Base-by-base conservation (phyloP, 1,140 invertebrate genomes). In the Dufourea novaeangliae region DNA sequence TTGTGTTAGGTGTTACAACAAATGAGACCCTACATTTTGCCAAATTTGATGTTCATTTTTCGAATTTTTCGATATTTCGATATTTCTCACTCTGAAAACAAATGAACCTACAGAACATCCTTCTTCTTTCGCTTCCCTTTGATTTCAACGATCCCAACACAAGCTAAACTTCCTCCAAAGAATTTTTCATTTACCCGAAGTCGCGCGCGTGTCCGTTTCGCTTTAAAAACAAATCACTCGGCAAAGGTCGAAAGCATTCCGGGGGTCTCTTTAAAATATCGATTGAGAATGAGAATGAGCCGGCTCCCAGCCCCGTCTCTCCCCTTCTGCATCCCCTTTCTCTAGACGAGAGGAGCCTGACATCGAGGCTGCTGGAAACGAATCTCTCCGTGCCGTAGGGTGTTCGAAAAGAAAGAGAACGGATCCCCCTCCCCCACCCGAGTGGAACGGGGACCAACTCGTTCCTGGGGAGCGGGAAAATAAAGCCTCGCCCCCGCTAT, bases 231-330 rank as follows among this genome's bases (percentile, higher is more conserved):
- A 74, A 66, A 74, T 74, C 62, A 32, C 62, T 56, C 37, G 71
- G 34, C 46, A 64, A 32, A 64, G 44, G 29, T 7, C 32, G 61
- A 22, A n/a, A 74, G 25, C 44, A 27, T 72, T 56, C 64, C 46
- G 10, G 32, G n/a, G 50, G 46, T 73, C 84, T 71, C 68, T 80
- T 82, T 84, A 84, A 86, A 82, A 86, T 86, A 86, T 86, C 80
- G 82, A 86, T 86, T 44, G 69, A 86, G 25, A 62, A 66, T 44
- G 69, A 86, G 25, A 62, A 66, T 29, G 54, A 79, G 25, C 25
- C 62, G 27, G 52, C 52, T 37, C 22, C 32, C 4, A 0, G 41
- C 29, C 62, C 68, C 32, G 14, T 73, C 32, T 39, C 34, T 44
- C 68, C 37, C 17, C 34, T 3, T 39, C 41, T 22, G 11, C 44